These are phyloP conservation scores for Murina feae DNA, from an alignment of 2,113 vertebrate genomes.

Conservation along the genomic window DNA sequence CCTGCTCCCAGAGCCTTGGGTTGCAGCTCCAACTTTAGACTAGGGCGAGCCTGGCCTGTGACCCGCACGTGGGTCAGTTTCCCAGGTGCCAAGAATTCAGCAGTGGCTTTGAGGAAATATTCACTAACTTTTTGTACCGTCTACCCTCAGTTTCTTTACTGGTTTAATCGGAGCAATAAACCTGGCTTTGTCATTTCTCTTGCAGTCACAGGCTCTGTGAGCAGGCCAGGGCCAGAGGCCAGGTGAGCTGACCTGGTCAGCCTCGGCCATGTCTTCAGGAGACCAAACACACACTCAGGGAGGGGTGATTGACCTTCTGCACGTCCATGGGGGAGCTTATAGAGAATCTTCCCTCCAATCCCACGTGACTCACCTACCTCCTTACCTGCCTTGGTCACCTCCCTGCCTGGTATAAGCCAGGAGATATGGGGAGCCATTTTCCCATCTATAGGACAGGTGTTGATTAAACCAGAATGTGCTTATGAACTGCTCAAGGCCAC, in stretches of 20 bases:
- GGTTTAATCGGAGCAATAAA: background rate
- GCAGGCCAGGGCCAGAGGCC: background rate
- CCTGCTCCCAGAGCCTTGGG: background rate
- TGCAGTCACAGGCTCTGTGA: background rate
- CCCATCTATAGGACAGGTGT: background rate
- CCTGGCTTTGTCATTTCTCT: background rate
- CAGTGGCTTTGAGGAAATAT: no score
- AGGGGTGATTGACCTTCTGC: background rate
- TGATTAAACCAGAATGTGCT: background rate
- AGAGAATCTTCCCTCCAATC: background rate
- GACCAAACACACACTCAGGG: background rate
- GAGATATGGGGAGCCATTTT: background rate
- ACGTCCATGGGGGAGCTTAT: background rate
- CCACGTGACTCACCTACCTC: background rate
- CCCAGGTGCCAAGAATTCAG: accelerated
- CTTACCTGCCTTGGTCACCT: background rate
- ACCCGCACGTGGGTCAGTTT: background rate
- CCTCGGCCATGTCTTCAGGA: background rate
- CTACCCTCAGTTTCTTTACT: background rate
- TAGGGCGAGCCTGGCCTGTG: no score
- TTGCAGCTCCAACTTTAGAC: background rate
- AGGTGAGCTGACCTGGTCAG: no score
- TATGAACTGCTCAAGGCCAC: accelerated
- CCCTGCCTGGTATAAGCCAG: background rate
- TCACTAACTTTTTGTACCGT: accelerated